A percentile compares a stretch with the other conserved stretches of the same genome.
Conservation (phyloP, 2,888 invertebrate species). For the Melieria omissa region DNA sequence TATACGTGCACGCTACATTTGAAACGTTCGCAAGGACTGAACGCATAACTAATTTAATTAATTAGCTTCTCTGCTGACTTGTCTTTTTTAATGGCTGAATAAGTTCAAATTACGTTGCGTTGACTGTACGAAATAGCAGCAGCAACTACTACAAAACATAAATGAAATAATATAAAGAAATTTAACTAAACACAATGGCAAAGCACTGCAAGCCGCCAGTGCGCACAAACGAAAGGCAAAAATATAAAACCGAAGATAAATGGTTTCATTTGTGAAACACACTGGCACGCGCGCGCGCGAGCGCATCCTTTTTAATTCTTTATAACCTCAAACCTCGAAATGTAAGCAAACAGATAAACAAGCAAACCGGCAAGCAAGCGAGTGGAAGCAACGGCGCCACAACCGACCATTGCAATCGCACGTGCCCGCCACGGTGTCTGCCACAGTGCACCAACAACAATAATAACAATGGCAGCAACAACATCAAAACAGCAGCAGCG, state of each 20-base stretch:
- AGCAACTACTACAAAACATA: too few species aligned
- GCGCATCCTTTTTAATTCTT: conserved; percentile 32
- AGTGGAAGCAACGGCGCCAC: background rate
- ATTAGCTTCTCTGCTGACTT: conserved; percentile 15
- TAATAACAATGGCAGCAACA: too few species aligned
- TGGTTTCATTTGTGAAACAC: conserved; percentile 38
- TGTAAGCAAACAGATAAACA: conserved; percentile 1
- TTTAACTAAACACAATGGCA: conserved; percentile 32
- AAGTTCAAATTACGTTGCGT: conserved; percentile 25
- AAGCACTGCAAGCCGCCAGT: too few species aligned
- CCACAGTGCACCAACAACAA: too few species aligned
- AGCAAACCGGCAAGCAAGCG: conserved; percentile 18
- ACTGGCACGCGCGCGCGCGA: background rate
- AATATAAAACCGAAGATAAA: conserved; percentile 41
- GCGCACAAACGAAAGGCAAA: conserved; percentile 6
- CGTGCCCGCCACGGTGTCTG: too few species aligned
- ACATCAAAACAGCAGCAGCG: background rate
- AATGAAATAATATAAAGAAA: conserved; percentile 25
- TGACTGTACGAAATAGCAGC: too few species aligned
- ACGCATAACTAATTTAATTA: conserved; percentile 12
- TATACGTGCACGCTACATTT: too few species aligned
- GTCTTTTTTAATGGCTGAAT: conserved; percentile 25
- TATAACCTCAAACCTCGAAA: conserved; percentile 4
- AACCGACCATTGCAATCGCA: background rate
- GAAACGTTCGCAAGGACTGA: too few species aligned